Percentiles rank a stretch among this genome's conserved stretches.
phyloP scores from a whole-genome alignment of 2,888 invertebrate species.

The Belgica antarctica region DNA sequence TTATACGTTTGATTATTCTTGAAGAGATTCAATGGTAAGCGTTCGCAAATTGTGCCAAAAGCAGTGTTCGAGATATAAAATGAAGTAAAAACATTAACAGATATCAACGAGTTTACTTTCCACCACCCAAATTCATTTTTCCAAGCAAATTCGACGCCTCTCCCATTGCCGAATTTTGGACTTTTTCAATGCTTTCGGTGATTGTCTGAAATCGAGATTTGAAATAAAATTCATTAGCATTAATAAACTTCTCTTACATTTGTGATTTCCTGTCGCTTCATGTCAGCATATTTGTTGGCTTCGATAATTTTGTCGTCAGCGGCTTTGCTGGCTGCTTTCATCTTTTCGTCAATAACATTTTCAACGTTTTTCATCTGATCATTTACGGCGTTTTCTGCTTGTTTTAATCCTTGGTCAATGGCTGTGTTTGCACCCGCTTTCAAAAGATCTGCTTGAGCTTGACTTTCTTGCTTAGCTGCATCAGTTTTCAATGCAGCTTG shows the following conservation, averaged over 20 bases:
- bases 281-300: slow-evolving; percentile 62
- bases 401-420: slow-evolving; percentile 57
- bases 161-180: slow-evolving; percentile 51
- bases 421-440: slow-evolving; percentile 55
- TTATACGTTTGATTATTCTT: too few relatives aligned
- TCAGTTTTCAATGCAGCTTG: slow-evolving; percentile 51
- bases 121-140: slow-evolving; percentile 50
- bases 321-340: slow-evolving; percentile 60
- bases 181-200: slow-evolving; percentile 51
- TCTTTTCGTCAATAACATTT: slow-evolving; percentile 58
- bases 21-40: too few relatives aligned
- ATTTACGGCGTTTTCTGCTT: slow-evolving; percentile 56
- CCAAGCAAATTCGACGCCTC: slow-evolving; percentile 53
- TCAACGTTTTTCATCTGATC: slow-evolving; percentile 57
- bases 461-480: slow-evolving; percentile 48
- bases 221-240: neutral
- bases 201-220: slow-evolving; percentile 48
- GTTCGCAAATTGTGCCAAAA: too few relatives aligned
- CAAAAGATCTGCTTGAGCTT: slow-evolving; percentile 51
- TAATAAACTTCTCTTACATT: too few relatives aligned
- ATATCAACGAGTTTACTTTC: neutral
- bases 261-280: slow-evolving; percentile 57
- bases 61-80: too few relatives aligned
- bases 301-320: slow-evolving; percentile 64
- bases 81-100: too few relatives aligned